Percentiles rank a stretch among this genome's conserved stretches.
These are phyloP conservation scores for Hermetia illucens DNA, from an alignment of 1,140 invertebrate species.

Conservation along the genomic window DNA sequence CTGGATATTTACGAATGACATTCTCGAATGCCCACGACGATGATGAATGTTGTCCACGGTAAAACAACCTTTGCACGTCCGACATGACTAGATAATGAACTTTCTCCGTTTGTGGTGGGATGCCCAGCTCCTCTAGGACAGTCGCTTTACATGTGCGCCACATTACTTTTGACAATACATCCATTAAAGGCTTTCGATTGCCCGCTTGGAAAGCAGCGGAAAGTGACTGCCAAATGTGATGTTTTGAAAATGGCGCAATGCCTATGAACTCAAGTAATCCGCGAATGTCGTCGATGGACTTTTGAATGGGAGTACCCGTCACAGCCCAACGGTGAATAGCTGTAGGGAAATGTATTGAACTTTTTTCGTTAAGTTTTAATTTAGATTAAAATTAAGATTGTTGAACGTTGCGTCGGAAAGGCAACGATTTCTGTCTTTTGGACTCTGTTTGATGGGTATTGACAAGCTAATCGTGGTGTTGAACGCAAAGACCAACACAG, in stretches of 20 bases:
- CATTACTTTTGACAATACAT: slow-evolving; percentile 43
- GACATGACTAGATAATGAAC: slow-evolving; percentile 34
- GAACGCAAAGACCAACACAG: too few relatives aligned
- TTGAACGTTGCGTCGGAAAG: too few relatives aligned
- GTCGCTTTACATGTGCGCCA: slow-evolving; percentile 47
- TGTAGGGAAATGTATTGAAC: too few relatives aligned
- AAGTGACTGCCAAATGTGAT: slow-evolving; percentile 37
- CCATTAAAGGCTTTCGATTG: slow-evolving; percentile 31
- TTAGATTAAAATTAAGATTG: too few relatives aligned
- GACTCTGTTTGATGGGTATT: too few relatives aligned
- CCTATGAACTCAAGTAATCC: slow-evolving; percentile 56
- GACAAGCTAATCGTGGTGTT: too few relatives aligned
- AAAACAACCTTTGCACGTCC: slow-evolving; percentile 38
- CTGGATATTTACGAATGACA: not conserved
- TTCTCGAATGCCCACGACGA: slow-evolving; percentile 7
- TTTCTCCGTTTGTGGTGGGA: slow-evolving; percentile 33
- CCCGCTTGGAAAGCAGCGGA: slow-evolving; percentile 39
- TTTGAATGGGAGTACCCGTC: slow-evolving; percentile 61
- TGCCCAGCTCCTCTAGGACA: slow-evolving; percentile 41
- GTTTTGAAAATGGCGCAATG: slow-evolving; percentile 40
- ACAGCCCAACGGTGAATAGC: slow-evolving; percentile 60
- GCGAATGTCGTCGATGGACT: slow-evolving; percentile 44
- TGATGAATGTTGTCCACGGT: slow-evolving; percentile 31
- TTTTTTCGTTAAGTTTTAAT: too few relatives aligned
- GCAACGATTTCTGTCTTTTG: too few relatives aligned